These are phyloP conservation scores for Hystrix brachyura DNA, from an alignment of 2,113 vertebrate genomes.

Conservation along the genomic window DNA sequence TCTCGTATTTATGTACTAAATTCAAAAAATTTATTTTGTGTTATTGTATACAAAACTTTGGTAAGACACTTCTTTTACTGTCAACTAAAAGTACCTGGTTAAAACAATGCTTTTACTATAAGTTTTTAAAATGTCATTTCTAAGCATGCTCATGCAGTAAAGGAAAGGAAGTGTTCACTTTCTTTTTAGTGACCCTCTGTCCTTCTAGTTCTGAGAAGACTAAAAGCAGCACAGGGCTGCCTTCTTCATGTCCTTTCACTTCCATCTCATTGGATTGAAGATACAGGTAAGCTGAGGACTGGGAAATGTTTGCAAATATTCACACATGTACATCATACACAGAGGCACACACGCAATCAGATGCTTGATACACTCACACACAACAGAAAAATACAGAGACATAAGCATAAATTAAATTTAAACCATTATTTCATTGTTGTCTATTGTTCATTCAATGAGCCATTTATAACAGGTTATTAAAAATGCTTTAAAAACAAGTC, in stretches of 20 bases:
- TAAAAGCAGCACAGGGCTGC: background rate
- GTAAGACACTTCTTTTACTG: background rate
- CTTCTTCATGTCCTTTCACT: background rate
- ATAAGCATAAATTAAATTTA: background rate
- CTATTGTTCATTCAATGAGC: background rate
- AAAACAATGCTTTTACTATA: background rate
- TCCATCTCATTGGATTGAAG: background rate
- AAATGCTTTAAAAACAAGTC: background rate
- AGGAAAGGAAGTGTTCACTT: background rate
- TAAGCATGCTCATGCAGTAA: background rate
- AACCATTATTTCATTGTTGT: background rate
- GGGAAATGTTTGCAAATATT: background rate
- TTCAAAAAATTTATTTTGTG: background rate
- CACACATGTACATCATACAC: background rate
- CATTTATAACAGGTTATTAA: background rate
- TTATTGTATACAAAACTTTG: background rate
- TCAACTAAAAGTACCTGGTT: background rate
- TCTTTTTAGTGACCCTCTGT: background rate
- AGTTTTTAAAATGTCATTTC: background rate
- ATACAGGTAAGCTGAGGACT: background rate
- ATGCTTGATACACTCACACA: background rate
- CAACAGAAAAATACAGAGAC: background rate
- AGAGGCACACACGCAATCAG: background rate
- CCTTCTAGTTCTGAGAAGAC: background rate
- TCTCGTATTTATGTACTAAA: too few species aligned